Base-by-base conservation (phyloP, 2,797 vertebrate genomes). In the Sebastes iracundus region DNA sequence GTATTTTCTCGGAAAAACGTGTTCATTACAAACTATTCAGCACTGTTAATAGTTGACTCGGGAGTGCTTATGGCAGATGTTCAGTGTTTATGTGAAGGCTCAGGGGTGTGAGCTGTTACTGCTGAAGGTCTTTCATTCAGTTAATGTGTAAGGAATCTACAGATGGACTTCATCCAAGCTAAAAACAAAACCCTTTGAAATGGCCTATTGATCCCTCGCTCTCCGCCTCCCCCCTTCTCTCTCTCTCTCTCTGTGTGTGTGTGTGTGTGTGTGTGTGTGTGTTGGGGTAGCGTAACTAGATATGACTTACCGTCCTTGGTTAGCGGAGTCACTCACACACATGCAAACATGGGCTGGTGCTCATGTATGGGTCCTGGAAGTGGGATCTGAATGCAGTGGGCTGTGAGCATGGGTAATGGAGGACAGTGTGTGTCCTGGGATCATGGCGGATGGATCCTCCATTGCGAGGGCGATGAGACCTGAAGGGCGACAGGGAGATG, bases 101-200 rank as follows among this genome's bases (percentile, higher is more conserved):
- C 92, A 87, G 90, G 93, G 94, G 83, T 93, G 88, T 94, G 76
- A 82, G 66, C 87, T 90, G 85, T 90, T 84, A 76, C 82, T 78
- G 80, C 83, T 91, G 83, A 90, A 89, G 90, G 88, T 85, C 85
- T 91, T 91, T 89, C 77, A 90, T 84, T 93, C 62, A 79, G 74
- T 92, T 92, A 91, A 91, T 88, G 82, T 93, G 90, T 86, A 88
- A 76, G 46, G 81, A 96, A 96, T 95, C 91, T 96, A 95, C 96
- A 96, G 90, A 96, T 94, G 90, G 92, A 95, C 94, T 90, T 87
- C 90, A 92, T 95, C 93, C 94, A 94, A 95, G 92, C 88, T 95
- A 93, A 96, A 97, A 97, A 95, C 94, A 81, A 96, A 96, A 96
- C 93, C 53, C 84, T 94, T 95, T 94, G 86, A 94, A 96, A 95